Evolutionary conservation across 2,797 vertebrate species (phyloP).

Genomic region (Sphenopsis melanotis): DNA sequence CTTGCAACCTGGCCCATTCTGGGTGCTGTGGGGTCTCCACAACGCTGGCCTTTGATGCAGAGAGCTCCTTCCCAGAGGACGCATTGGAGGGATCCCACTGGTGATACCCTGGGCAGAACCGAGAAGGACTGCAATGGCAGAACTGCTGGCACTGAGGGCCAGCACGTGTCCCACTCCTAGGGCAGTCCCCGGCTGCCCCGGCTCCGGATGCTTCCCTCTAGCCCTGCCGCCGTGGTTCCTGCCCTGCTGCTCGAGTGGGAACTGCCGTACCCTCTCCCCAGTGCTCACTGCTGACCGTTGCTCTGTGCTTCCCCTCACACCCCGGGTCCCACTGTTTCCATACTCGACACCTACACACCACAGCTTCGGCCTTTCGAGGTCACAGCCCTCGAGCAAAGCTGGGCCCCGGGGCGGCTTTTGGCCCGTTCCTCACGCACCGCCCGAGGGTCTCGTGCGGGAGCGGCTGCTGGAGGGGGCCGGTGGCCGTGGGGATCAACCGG

Average conservation of each 20-base stretch:
- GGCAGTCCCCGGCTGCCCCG: fast-evolving
- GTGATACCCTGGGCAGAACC: background rate
- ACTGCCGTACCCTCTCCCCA: fast-evolving
- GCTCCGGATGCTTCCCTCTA: background rate
- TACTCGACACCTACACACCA: fast-evolving
- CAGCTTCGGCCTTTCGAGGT: background rate
- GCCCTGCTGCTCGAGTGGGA: background rate
- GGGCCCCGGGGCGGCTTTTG: fast-evolving
- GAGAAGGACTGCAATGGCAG: background rate
- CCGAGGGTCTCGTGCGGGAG: fast-evolving
- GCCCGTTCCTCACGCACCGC: fast-evolving
- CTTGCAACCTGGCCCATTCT: background rate
- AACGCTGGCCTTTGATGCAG: fast-evolving
- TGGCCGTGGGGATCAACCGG: background rate
- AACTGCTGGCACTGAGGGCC: too few relatives aligned
- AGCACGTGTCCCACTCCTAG: fast-evolving
- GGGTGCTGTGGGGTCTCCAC: fast-evolving
- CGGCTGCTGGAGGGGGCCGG: fast-evolving
- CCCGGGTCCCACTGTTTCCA: background rate
- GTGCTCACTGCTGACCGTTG: fast-evolving
- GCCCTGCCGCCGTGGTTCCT: fast-evolving
- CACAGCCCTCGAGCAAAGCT: background rate
- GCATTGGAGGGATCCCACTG: fast-evolving
- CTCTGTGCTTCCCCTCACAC: background rate
- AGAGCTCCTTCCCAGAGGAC: background rate